Conservation (phyloP, 2,113 vertebrate species). For the Tragulus kanchil region DNA sequence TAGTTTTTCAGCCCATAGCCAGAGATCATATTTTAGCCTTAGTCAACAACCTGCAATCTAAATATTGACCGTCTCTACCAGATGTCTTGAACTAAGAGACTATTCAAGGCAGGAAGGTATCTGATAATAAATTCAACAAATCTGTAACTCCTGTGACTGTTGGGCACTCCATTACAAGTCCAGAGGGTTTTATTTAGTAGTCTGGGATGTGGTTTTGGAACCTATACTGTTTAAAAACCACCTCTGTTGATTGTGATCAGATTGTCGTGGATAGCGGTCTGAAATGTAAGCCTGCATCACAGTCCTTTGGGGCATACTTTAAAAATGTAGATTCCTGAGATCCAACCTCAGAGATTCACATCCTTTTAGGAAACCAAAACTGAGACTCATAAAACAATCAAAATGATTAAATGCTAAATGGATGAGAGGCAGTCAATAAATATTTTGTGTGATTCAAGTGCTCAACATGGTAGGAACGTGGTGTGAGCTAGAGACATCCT, state of each 20-base stretch:
- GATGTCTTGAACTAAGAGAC: background rate
- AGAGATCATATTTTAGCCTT: conserved; percentile 39
- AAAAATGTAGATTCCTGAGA: background rate
- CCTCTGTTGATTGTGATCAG: conserved; percentile 9
- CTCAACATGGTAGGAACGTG: background rate
- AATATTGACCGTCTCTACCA: background rate
- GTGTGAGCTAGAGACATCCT: conserved; percentile 4
- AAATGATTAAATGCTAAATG: background rate
- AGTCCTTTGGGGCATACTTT: background rate
- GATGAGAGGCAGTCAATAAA: background rate
- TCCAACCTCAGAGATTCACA: background rate
- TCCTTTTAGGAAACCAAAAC: conserved; percentile 28
- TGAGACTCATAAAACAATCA: background rate
- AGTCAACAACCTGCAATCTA: conserved; percentile 6
- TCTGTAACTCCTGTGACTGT: background rate
- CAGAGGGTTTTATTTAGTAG: background rate
- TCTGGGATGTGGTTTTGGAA: background rate
- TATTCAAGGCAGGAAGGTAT: background rate
- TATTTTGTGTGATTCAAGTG: background rate
- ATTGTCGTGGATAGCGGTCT: background rate
- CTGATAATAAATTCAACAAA: conserved; percentile 1
- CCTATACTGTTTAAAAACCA: background rate
- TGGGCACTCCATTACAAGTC: background rate
- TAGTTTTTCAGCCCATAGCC: conserved; percentile 30
- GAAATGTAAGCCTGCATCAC: background rate